Conservation (phyloP, 2,797 vertebrate species). For the Clarias fuscus region DNA sequence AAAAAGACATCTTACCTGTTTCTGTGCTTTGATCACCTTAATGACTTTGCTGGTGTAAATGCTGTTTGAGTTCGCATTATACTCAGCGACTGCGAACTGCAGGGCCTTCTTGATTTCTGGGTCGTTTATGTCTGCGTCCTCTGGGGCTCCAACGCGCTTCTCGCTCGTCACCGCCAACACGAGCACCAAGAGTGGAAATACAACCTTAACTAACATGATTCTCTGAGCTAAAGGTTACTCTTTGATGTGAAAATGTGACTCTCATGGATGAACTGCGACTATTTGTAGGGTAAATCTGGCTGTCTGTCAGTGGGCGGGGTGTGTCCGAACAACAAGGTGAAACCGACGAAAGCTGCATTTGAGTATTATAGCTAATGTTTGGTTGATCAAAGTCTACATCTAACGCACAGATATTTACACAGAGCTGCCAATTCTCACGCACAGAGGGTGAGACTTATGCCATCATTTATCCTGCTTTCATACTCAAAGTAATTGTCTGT, state of each 20-base stretch:
- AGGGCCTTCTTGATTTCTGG: slow-evolving; percentile 64
- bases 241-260: neutral
- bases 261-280: neutral
- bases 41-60: slow-evolving; percentile 60
- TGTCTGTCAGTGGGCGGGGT: neutral
- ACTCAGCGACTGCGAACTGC: slow-evolving; percentile 73
- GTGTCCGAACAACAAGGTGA: too few relatives aligned
- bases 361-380: too few relatives aligned
- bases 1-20: slow-evolving; percentile 73
- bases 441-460: too few relatives aligned
- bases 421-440: too few relatives aligned
- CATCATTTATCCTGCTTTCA: too few relatives aligned
- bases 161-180: too few relatives aligned
- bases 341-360: too few relatives aligned
- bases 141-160: neutral
- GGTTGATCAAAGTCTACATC: too few relatives aligned
- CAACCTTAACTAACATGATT: slow-evolving; percentile 40
- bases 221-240: too few relatives aligned
- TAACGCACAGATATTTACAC: too few relatives aligned
- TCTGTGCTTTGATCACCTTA: slow-evolving; percentile 62
- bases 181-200: slow-evolving; percentile 42
- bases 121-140: neutral
- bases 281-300: neutral
- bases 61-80: slow-evolving; percentile 79
- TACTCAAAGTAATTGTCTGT: too few relatives aligned